Base-by-base conservation (phyloP, 2,888 invertebrate species). In the Pheosia gnoma region DNA sequence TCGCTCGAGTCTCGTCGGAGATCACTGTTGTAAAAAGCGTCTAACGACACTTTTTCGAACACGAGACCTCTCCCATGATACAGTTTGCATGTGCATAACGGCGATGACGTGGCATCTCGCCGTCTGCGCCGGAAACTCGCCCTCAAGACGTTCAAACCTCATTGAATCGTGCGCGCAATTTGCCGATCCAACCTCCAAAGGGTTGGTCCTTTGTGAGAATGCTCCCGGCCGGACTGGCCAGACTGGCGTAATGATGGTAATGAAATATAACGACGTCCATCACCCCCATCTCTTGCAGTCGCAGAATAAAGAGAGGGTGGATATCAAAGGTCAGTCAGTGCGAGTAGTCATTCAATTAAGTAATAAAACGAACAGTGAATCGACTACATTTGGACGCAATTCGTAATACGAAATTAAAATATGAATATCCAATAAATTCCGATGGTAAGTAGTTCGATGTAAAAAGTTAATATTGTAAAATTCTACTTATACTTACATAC, bases 131-230 rank as follows among this genome's bases (percentile, higher is more conserved):
- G 85, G 86, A 86, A 80, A 74, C 78, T 75, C 69, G 62, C 71
- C 66, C 65, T 65, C 59, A 71, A 73, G 75, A 73, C 75, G 77
- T 80, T 79, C 79, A 78, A 75, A 82, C 84, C 80, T 83, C 87
- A 85, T 86, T 86, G 85, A 84, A 80, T 83, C 79, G 80, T 82
- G 83, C 84, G 87, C 85, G 79, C 87, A 85, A 86, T 87, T 86
- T 87, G 80, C 75, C 77, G 68, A 82, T 81, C 75, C 75, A 79
- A 81, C 81, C 78, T 80, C 72, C 74, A 74, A 56, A 66, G 72
- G 79, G 72, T 70, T 72, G 75, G 70, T 76, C 80, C 78, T 78
- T 82, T 81, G 80, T 81, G 75, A 76, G 75, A 78, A 78, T 73
- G 71, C 76, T 77, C 63, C 66, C 60, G 58, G 73, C 60, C 66